phyloP scores from a whole-genome alignment of 2,797 vertebrate genomes.

The Scleropages formosus region DNA sequence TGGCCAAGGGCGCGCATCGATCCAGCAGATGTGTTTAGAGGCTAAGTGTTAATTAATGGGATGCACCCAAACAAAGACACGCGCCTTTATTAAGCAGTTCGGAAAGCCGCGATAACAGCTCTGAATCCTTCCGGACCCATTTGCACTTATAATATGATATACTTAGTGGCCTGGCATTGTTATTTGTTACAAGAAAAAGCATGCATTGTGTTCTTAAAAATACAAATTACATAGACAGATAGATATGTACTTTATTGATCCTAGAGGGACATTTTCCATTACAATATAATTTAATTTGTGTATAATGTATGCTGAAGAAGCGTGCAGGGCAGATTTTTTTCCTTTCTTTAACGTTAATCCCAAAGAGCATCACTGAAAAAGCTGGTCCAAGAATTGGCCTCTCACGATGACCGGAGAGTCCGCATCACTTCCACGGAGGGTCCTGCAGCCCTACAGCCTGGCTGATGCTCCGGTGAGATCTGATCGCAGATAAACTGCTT shows the following conservation, averaged over 20 bases:
- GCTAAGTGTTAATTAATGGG: slow-evolving; percentile 49
- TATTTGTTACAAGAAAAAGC: too few species aligned
- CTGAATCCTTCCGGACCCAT: not conserved
- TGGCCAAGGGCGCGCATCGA: slow-evolving; percentile 46
- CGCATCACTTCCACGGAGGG: slow-evolving; percentile 4
- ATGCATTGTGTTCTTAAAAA: too few species aligned
- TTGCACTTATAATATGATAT: not conserved
- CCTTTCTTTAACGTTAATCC: not conserved
- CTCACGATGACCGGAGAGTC: slow-evolving; percentile 52
- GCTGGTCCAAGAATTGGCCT: slow-evolving; percentile 44
- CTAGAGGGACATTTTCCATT: too few species aligned
- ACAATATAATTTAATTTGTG: too few species aligned
- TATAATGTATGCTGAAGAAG: not conserved
- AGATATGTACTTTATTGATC: too few species aligned
- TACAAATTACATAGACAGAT: too few species aligned
- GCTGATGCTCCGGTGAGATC: slow-evolving; percentile 64
- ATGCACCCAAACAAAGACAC: slow-evolving; percentile 60
- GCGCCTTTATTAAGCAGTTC: not conserved
- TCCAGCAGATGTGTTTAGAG: slow-evolving; percentile 55
- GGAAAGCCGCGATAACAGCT: not conserved
- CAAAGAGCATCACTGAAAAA: not conserved
- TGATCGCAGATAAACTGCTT: slow-evolving; percentile 61
- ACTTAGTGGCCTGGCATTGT: too few species aligned
- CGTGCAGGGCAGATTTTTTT: not conserved
- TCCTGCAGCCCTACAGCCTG: slow-evolving; percentile 19